Conservation (phyloP, 2,797 vertebrate species). For the Gouania willdenowi region DNA sequence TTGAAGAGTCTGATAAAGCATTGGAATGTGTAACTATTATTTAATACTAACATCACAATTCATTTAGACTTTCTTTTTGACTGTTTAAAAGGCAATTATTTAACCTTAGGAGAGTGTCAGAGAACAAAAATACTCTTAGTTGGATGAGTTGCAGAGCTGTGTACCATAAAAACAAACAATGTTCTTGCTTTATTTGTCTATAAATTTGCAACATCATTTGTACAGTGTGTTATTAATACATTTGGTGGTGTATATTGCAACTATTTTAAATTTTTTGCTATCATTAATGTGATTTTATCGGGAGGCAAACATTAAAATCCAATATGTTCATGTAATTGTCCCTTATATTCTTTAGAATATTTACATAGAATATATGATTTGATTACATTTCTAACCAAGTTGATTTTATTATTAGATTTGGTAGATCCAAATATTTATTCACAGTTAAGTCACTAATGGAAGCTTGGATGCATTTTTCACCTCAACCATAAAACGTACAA, state of each 20-base stretch:
- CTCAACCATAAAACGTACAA: no score
- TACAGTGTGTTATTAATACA: conserved; percentile 33
- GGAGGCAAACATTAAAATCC: conserved; percentile 16
- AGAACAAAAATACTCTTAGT: conserved; percentile 10
- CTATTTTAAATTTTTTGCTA: conserved; percentile 42
- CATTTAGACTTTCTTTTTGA: conserved; percentile 60
- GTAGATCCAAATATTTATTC: no score
- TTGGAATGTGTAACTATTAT: conserved; percentile 68
- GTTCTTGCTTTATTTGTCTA: conserved; percentile 20
- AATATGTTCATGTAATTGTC: no score
- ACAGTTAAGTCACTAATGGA: no score
- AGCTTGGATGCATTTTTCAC: no score
- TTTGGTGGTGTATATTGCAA: conserved; percentile 56
- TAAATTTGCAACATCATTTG: conserved; percentile 44
- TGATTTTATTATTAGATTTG: no score
- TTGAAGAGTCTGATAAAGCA: conserved; percentile 62
- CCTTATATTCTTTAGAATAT: no score
- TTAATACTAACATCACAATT: conserved; percentile 63
- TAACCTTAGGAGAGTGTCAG: conserved; percentile 29
- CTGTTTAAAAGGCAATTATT: conserved; percentile 40
- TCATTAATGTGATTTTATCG: conserved; percentile 29
- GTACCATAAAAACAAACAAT: conserved; percentile 19
- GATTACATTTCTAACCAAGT: no score
- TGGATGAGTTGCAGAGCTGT: conserved; percentile 36
- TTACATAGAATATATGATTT: no score